Evolutionary conservation across 1,140 invertebrate species (phyloP).

Genomic region (Platyura marginata): DNA sequence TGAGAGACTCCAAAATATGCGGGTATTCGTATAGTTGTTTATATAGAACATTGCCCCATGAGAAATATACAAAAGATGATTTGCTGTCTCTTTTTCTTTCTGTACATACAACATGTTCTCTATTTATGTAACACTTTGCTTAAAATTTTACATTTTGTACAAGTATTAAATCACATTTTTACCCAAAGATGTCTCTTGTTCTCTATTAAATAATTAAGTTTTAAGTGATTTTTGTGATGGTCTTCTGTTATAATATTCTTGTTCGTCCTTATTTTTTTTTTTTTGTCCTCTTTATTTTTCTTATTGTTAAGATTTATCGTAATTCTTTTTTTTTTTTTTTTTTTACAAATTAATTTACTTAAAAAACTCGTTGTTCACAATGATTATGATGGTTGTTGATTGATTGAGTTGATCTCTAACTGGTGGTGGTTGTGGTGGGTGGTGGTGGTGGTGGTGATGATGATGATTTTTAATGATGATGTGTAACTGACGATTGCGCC

Average conservation of each 20-base stretch:
- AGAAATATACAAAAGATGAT: too few species aligned
- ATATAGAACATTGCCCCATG: not conserved
- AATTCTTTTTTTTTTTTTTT: not conserved
- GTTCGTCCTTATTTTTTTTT: not conserved
- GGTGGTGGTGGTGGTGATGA: too few species aligned
- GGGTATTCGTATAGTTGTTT: too few species aligned
- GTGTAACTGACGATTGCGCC: too few species aligned
- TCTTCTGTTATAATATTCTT: not conserved
- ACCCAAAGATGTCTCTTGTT: not conserved
- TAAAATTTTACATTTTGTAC: not conserved
- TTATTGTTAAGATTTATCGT: not conserved
- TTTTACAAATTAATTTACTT: too few species aligned
- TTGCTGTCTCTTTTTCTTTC: too few species aligned
- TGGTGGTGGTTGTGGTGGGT: too few species aligned
- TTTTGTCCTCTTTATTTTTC: not conserved
- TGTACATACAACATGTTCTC: not conserved
- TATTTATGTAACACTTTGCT: not conserved
- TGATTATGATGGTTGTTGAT: too few species aligned
- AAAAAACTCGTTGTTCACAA: too few species aligned
- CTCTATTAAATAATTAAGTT: not conserved
- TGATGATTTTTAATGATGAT: not conserved
- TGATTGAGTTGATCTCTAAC: too few species aligned
- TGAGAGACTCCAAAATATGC: too few species aligned
- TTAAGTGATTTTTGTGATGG: not conserved
- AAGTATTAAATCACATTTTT: not conserved